phyloP scores from a whole-genome alignment of 2,888 invertebrate genomes.

The Tenthredo notha region DNA sequence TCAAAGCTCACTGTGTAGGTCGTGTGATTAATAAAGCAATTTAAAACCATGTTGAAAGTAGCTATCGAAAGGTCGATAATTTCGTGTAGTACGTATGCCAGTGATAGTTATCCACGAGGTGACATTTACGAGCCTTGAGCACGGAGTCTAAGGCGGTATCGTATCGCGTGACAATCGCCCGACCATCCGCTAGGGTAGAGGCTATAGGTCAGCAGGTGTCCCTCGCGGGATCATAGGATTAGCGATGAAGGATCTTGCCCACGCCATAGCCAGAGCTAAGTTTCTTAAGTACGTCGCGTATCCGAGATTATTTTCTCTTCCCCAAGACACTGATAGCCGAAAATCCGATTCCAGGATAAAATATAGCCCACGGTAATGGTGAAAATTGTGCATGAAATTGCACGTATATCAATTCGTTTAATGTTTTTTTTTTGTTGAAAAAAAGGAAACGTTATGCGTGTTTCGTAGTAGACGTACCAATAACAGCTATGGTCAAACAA shows the following conservation, averaged over 20 bases:
- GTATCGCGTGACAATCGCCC: conserved; percentile 51
- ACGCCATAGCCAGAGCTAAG: conserved; percentile 13
- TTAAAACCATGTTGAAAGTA: conserved; percentile 23
- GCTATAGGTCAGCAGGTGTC: conserved; percentile 61
- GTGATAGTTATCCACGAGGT: conserved; percentile 41
- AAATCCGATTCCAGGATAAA: neutral
- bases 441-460: neutral
- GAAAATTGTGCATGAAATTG: neutral
- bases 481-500: conserved; percentile 19
- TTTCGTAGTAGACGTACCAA: neutral
- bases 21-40: conserved; percentile 48
- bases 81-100: conserved; percentile 39
- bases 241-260: conserved; percentile 45
- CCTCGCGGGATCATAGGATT: conserved; percentile 58
- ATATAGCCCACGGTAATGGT: neutral
- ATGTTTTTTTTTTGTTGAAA: neutral
- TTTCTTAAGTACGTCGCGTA: conserved; percentile 23
- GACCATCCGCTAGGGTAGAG: conserved; percentile 39
- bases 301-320: conserved; percentile 13
- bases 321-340: too few species aligned
- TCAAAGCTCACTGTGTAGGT: neutral
- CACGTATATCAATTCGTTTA: neutral
- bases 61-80: conserved; percentile 34
- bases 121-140: conserved; percentile 46
- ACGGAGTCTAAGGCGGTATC: conserved; percentile 27